phyloP scores from a whole-genome alignment of 1,140 invertebrate species.

The Nasonia vitripennis region DNA sequence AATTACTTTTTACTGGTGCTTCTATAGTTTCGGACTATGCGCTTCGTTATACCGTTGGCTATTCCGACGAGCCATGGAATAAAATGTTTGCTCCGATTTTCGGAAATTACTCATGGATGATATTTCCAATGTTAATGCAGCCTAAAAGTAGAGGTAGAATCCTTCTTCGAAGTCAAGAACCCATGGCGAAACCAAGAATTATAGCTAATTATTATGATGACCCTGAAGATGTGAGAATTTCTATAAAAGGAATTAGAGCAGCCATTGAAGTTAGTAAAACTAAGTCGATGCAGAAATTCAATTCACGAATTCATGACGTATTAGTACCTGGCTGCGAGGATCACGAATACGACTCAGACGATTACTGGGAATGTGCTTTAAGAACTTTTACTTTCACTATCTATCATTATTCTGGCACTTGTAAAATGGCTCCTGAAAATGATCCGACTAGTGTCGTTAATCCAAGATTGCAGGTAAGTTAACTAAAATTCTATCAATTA shows the following conservation, averaged over 20 bases:
- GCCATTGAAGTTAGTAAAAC: conserved; percentile 78
- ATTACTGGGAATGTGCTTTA: conserved; percentile 80
- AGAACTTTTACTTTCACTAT: conserved; percentile 76
- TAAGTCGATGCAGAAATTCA: conserved; percentile 77
- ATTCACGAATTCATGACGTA: conserved; percentile 77
- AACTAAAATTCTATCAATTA: neutral
- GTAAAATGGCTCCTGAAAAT: conserved; percentile 76
- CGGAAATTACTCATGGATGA: conserved; percentile 77
- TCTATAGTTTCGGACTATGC: neutral
- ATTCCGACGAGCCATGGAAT: conserved; percentile 74
- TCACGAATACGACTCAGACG: conserved; percentile 77
- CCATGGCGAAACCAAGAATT: conserved; percentile 86
- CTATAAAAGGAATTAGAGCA: conserved; percentile 79
- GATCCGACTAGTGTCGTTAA: conserved; percentile 77
- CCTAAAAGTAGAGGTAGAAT: conserved; percentile 86
- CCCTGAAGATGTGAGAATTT: conserved; percentile 79
- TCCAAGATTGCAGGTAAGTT: conserved; percentile 66
- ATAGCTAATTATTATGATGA: conserved; percentile 87
- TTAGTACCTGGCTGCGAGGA: conserved; percentile 81
- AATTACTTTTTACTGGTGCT: neutral
- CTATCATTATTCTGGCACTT: conserved; percentile 78
- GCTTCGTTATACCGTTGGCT: neutral
- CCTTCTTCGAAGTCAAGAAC: conserved; percentile 80
- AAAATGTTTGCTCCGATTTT: conserved; percentile 75
- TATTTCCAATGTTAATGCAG: conserved; percentile 82